These are phyloP conservation scores for Diarsia mendica DNA, from an alignment of 2,888 invertebrate species.

Conservation along the genomic window DNA sequence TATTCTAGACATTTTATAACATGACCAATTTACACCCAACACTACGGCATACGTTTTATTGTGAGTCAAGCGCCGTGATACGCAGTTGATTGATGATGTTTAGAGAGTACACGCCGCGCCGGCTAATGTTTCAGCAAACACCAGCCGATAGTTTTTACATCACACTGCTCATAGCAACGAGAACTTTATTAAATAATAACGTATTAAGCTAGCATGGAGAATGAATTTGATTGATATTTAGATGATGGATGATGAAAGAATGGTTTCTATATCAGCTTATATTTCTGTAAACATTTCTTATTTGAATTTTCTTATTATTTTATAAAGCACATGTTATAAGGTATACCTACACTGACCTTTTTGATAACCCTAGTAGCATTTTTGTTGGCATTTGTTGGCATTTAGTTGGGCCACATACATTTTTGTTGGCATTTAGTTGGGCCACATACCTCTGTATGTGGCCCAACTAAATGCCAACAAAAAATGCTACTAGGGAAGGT, in stretches of 20 bases:
- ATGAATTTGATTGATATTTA: conserved; percentile 22
- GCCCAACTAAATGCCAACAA: too few relatives aligned
- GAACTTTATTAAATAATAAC: conserved; percentile 23
- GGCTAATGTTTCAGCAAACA: conserved; percentile 72
- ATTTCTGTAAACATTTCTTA: neutral
- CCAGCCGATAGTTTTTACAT: conserved; percentile 41
- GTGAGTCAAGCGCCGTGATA: conserved; percentile 44
- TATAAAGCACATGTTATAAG: neutral
- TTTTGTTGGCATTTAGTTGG: too few relatives aligned
- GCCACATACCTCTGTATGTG: too few relatives aligned
- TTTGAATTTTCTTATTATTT: neutral
- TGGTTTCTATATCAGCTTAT: neutral
- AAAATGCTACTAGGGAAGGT: too few relatives aligned
- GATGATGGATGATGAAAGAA: conserved; percentile 13
- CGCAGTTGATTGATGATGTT: conserved; percentile 76
- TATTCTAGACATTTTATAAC: conserved; percentile 7
- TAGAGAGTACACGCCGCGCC: conserved; percentile 50
- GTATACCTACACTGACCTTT: too few relatives aligned
- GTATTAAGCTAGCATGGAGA: neutral
- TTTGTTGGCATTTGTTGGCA: too few relatives aligned
- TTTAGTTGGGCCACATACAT: too few relatives aligned
- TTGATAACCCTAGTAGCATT: too few relatives aligned
- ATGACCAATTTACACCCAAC: neutral
- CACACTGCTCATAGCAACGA: conserved; percentile 1
- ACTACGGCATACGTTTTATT: conserved; percentile 47